A percentile compares a stretch with the other conserved stretches of the same genome.
Evolutionary conservation across 2,888 invertebrate species (phyloP).

Genomic region (Epinotia nisella): DNA sequence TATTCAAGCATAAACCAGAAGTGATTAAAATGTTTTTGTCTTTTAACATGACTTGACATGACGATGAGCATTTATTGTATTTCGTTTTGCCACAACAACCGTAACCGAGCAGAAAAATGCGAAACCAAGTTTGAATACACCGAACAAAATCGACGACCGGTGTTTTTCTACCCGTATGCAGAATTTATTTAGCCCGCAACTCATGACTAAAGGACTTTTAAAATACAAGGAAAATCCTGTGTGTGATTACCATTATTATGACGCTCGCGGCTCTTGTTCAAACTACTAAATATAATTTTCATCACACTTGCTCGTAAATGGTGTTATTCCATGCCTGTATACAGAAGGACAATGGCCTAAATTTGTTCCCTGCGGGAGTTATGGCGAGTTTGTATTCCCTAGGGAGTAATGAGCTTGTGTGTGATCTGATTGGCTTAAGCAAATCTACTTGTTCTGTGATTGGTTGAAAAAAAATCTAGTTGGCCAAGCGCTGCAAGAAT

Average conservation of each 20-base stretch:
- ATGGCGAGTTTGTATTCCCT: too few species aligned
- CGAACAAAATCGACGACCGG: conserved; percentile 21
- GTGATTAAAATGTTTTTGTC: conserved; percentile 9
- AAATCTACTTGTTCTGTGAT: too few species aligned
- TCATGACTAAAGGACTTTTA: background rate
- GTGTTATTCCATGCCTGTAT: too few species aligned
- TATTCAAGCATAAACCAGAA: conserved; percentile 20
- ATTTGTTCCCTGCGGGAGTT: too few species aligned
- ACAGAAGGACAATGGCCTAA: too few species aligned
- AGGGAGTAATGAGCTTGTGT: too few species aligned
- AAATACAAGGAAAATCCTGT: conserved; percentile 16
- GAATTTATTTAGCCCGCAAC: background rate
- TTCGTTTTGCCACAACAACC: background rate
- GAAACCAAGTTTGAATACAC: conserved; percentile 8
- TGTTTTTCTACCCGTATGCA: conserved; percentile 4
- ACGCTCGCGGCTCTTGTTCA: background rate
- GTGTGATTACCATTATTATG: background rate
- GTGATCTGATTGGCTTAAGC: too few species aligned
- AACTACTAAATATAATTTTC: background rate
- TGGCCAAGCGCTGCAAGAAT: too few species aligned
- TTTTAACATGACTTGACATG: conserved; percentile 10
- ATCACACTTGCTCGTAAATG: too few species aligned
- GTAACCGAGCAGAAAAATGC: background rate
- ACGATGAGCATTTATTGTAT: conserved; percentile 7
- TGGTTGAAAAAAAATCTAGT: too few species aligned